phyloP scores from a whole-genome alignment of 1,140 invertebrate species.

The Papilio xuthus region DNA sequence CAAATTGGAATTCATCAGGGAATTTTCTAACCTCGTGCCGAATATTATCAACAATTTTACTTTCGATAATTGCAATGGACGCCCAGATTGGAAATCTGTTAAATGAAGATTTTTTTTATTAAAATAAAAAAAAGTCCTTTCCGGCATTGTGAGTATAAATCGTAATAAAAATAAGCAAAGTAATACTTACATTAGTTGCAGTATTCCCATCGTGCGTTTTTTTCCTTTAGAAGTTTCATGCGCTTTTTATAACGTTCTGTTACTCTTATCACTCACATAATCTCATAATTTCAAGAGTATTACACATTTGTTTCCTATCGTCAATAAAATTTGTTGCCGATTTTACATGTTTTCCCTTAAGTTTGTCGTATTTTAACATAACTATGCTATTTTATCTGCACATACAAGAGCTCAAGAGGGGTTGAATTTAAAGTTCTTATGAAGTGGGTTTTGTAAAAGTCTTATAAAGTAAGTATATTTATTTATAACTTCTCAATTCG shows the following conservation, averaged over 20 bases:
- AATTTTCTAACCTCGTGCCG: slow-evolving; percentile 23
- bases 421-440: not conserved
- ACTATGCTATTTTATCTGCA: too few relatives aligned
- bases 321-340: not conserved
- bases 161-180: not conserved
- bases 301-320: not conserved
- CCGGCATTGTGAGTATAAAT: too few relatives aligned
- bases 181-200: not conserved
- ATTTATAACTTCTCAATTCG: not conserved
- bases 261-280: not conserved
- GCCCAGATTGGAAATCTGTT: not conserved
- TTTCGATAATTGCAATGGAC: not conserved
- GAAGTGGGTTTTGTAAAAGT: not conserved
- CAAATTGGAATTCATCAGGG: slow-evolving; percentile 38
- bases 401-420: too few relatives aligned
- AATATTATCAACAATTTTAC: not conserved
- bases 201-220: not conserved
- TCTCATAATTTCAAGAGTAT: not conserved
- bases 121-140: too few relatives aligned
- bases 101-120: not conserved
- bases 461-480: not conserved
- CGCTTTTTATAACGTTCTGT: not conserved
- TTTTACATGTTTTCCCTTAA: not conserved
- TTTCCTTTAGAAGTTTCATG: not conserved
- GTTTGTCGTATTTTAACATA: not conserved